phyloP scores from a whole-genome alignment of 2,888 invertebrate species.

The Cantharis flavilabris region DNA sequence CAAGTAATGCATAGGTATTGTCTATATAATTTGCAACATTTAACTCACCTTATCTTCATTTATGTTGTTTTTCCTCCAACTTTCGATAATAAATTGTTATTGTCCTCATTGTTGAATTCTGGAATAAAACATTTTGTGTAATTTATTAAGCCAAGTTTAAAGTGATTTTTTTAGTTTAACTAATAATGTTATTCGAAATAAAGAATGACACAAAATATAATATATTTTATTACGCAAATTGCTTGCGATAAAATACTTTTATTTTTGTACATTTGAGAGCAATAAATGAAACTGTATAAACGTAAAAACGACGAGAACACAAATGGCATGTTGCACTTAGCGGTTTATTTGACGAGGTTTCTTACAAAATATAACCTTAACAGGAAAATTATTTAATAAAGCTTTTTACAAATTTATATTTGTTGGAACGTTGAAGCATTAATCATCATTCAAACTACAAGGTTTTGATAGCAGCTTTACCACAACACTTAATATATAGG shows the following conservation, averaged over 20 bases:
- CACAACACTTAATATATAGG: neutral
- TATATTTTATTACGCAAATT: slow-evolving; percentile 3
- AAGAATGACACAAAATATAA: neutral
- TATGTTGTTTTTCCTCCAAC: neutral
- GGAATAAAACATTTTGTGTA: neutral
- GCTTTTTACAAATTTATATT: neutral
- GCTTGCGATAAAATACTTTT: neutral
- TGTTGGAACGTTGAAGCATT: neutral
- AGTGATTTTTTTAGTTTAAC: neutral
- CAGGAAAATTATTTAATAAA: neutral
- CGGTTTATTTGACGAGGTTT: neutral
- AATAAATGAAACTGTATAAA: slow-evolving; percentile 1
- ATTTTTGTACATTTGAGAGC: neutral
- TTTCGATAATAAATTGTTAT: neutral
- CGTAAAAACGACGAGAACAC: neutral
- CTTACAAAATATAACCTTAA: neutral
- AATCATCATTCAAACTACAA: neutral
- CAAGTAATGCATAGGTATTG: neutral
- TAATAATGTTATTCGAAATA: neutral
- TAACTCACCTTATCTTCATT: neutral
- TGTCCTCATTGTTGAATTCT: neutral
- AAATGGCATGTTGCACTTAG: slow-evolving; percentile 1
- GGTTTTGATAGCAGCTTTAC: neutral
- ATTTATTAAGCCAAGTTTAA: neutral
- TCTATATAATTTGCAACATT: neutral